A percentile compares a stretch with the other conserved stretches of the same genome.
These are phyloP conservation scores for Agelastica alni DNA, from an alignment of 2,888 invertebrate genomes.

Conservation along the genomic window DNA sequence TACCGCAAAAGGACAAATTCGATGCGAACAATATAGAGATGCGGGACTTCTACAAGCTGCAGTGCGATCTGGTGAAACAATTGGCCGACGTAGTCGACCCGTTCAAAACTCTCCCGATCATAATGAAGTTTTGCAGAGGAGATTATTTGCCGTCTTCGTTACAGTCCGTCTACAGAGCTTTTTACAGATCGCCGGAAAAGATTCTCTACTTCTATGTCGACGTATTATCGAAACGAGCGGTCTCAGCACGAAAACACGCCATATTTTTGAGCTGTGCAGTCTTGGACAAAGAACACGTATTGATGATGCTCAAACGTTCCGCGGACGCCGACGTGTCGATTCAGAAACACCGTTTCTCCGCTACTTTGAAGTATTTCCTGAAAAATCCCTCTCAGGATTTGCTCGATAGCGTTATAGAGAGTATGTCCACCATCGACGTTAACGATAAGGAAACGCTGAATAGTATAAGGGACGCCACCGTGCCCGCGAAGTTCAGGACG, in stretches of 20 bases:
- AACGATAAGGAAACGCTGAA: constrained; percentile 33
- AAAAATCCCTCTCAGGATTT: constrained; percentile 33
- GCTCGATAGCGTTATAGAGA: constrained; percentile 27
- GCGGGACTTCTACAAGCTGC: constrained; percentile 30
- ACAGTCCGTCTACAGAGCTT: constrained; percentile 31
- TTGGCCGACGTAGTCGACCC: constrained; percentile 27
- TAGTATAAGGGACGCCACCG: constrained; percentile 15
- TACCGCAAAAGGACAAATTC: constrained; percentile 33
- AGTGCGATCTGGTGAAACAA: constrained; percentile 27
- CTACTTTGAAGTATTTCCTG: constrained; percentile 35
- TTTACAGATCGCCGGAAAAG: constrained; percentile 35
- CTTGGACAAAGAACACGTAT: constrained; percentile 23
- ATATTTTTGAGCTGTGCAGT: constrained; percentile 34
- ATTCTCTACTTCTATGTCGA: constrained; percentile 26
- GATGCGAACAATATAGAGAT: constrained; percentile 29
- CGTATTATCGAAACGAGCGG: constrained; percentile 29
- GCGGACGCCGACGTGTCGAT: constrained; percentile 27
- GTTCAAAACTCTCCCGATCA: constrained; percentile 26
- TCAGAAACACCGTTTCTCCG: constrained; percentile 34
- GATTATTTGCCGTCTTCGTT: constrained; percentile 37
- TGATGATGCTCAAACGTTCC: constrained; percentile 17
- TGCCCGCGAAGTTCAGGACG: constrained; percentile 29
- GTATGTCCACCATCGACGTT: constrained; percentile 31
- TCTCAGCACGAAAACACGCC: constrained; percentile 40
- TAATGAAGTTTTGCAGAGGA: constrained; percentile 35